Evolutionary conservation across 2,888 invertebrate genomes (phyloP).

Genomic region (Pasiphila rectangulata): DNA sequence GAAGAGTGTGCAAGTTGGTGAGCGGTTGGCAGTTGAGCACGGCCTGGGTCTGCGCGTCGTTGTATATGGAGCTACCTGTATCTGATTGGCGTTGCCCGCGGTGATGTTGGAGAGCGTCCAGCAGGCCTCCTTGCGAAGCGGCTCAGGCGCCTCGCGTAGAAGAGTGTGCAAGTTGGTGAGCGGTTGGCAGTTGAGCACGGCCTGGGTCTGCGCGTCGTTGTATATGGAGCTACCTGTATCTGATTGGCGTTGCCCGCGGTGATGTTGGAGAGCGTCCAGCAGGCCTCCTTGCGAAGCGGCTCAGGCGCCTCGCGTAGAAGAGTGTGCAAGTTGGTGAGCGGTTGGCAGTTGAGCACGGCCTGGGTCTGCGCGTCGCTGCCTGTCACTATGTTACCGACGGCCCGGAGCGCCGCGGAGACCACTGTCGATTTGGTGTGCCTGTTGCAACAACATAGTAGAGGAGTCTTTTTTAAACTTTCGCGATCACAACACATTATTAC

Average conservation of each 20-base stretch:
- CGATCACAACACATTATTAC: too few relatives aligned
- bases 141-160: too few relatives aligned
- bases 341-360: constrained; percentile 94
- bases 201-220: too few relatives aligned
- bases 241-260: constrained; percentile 97
- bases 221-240: constrained; percentile 89
- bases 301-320: constrained; percentile 89
- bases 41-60: too few relatives aligned
- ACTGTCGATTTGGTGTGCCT: constrained; percentile 92
- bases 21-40: too few relatives aligned
- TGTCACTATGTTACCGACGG: constrained; percentile 99
- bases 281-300: constrained; percentile 95
- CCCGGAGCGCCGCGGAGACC: constrained; percentile 94
- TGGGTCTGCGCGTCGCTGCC: constrained; percentile 98
- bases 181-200: too few relatives aligned
- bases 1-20: too few relatives aligned
- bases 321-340: constrained; percentile 88
- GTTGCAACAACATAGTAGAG: constrained; percentile 5
- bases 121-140: constrained; percentile 96
- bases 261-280: constrained; percentile 98
- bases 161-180: too few relatives aligned
- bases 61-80: constrained; percentile 88
- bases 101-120: constrained; percentile 99
- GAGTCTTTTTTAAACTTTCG: too few relatives aligned
- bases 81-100: constrained; percentile 96